These are phyloP conservation scores for Hydrozoanthus gracilis DNA, from an alignment of 92 coral and sea anemone species.

Conservation along the genomic window DNA sequence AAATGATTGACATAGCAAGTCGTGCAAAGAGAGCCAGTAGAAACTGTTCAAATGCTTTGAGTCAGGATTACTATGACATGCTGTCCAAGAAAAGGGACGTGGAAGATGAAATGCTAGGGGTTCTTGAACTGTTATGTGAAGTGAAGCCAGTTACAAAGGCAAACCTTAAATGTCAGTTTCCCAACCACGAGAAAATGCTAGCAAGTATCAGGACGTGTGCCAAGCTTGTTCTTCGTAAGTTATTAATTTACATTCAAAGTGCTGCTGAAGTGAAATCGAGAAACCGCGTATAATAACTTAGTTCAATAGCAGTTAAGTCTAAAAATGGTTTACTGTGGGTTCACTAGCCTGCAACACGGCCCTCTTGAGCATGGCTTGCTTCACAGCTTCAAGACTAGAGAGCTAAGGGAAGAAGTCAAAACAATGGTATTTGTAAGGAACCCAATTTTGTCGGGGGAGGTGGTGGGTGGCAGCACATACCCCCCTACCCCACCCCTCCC, in stretches of 20 bases:
- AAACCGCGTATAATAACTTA: too few species aligned
- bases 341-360: too few species aligned
- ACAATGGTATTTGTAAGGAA: too few species aligned
- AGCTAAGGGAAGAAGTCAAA: too few species aligned
- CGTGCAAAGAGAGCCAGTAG: slow-evolving; percentile 92
- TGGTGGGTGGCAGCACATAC: too few species aligned
- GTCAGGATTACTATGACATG: slow-evolving; percentile 91
- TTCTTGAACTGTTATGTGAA: slow-evolving; percentile 77
- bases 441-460: too few species aligned
- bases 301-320: too few species aligned
- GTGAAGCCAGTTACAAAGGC: slow-evolving; percentile 77
- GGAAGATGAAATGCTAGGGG: slow-evolving; percentile 82
- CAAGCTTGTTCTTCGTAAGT: slow-evolving; percentile 90
- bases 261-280: neutral
- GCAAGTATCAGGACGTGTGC: slow-evolving; percentile 86
- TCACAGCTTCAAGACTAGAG: too few species aligned
- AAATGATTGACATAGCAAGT: slow-evolving; percentile 95
- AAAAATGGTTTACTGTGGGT: too few species aligned
- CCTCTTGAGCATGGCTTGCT: too few species aligned
- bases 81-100: slow-evolving; percentile 85
- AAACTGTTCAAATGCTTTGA: slow-evolving; percentile 79
- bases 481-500: too few species aligned
- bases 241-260: neutral
- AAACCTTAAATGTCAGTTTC: slow-evolving; percentile 94
- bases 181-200: slow-evolving; percentile 87